Conservation (phyloP, 2,113 vertebrate genomes). For the Xyliphius kryptos region DNA sequence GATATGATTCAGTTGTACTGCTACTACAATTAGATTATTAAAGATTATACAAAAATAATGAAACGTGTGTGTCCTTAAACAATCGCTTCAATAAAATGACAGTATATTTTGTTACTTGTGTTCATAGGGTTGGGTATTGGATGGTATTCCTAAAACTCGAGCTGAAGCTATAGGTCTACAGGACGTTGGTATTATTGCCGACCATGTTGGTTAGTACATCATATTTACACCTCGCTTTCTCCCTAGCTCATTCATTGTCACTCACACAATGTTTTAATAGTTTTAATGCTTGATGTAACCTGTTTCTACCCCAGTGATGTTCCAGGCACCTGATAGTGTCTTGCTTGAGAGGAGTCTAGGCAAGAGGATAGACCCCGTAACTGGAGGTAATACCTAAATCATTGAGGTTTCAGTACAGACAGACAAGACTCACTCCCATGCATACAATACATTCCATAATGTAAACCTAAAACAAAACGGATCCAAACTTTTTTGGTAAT, state of each 20-base stretch:
- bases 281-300: too few species aligned
- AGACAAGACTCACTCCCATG: too few species aligned
- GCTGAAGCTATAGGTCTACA: conserved; percentile 77
- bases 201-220: conserved; percentile 75
- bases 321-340: conserved; percentile 75
- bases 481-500: too few species aligned
- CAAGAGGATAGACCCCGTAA: conserved; percentile 72
- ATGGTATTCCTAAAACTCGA: conserved; percentile 74
- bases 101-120: conserved; percentile 8
- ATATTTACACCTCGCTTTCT: too few species aligned
- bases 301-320: conserved; percentile 68
- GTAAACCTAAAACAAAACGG: too few species aligned
- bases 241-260: background rate
- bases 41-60: too few species aligned
- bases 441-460: too few species aligned
- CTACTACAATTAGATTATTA: too few species aligned
- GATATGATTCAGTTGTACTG: too few species aligned
- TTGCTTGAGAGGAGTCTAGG: conserved; percentile 75
- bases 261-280: too few species aligned
- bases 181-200: conserved; percentile 68
- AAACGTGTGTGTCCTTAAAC: conserved; percentile 8
- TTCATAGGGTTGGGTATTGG: conserved; percentile 87
- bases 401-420: too few species aligned
- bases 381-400: conserved; percentile 68
- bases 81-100: background rate